A percentile compares a stretch with the other conserved stretches of the same genome.
Evolutionary conservation across 2,888 invertebrate species (phyloP).

Genomic region (Seladonia tumulorum): DNA sequence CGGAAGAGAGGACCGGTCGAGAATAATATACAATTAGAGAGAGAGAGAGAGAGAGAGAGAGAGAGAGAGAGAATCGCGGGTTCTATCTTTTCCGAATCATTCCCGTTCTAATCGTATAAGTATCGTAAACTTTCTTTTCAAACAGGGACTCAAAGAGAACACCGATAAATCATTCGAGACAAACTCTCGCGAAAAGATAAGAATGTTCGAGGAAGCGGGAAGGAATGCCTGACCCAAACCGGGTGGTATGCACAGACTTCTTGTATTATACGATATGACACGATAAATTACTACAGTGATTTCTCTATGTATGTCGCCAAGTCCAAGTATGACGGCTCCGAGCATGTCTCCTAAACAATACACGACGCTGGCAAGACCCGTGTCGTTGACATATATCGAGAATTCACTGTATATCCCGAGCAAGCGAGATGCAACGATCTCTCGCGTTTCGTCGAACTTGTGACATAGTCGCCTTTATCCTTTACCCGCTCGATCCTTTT

Average conservation of each 20-base stretch:
- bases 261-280: constrained; percentile 48
- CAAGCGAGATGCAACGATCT: constrained; percentile 46
- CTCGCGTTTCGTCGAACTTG: constrained; percentile 73
- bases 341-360: too few species aligned
- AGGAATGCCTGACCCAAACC: not conserved
- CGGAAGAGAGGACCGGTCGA: too few species aligned
- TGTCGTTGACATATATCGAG: too few species aligned
- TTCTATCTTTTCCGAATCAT: not conserved
- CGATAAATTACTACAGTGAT: not conserved
- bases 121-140: not conserved
- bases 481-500: constrained; percentile 74
- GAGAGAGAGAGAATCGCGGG: not conserved
- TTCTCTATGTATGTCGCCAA: too few species aligned
- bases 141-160: not conserved
- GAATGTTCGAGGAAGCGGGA: not conserved
- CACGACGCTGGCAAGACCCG: too few species aligned
- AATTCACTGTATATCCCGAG: constrained; percentile 13
- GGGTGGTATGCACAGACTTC: constrained; percentile 29
- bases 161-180: not conserved
- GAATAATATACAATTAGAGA: too few species aligned
- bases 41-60: not conserved
- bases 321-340: too few species aligned
- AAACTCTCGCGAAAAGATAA: too few species aligned
- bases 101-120: not conserved
- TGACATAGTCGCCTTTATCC: constrained; percentile 78